These are phyloP conservation scores for Hypena proboscidalis DNA, from an alignment of 2,888 invertebrate genomes.

Conservation along the genomic window DNA sequence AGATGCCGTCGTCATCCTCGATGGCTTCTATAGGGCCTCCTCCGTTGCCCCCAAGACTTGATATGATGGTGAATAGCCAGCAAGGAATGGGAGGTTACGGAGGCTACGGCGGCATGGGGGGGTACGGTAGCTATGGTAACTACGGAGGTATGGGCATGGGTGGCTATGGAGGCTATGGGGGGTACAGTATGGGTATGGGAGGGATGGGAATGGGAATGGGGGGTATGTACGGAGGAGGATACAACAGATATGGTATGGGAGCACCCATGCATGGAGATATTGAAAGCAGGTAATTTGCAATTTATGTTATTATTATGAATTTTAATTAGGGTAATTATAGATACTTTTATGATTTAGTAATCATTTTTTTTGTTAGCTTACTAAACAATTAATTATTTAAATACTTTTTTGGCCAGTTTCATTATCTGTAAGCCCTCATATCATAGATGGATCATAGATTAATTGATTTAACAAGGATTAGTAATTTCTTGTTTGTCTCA, in stretches of 20 bases:
- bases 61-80: too few relatives aligned
- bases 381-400: too few relatives aligned
- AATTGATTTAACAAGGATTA: too few relatives aligned
- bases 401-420: too few relatives aligned
- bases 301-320: slow-evolving; percentile 38
- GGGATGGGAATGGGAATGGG: slow-evolving; percentile 50
- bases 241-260: slow-evolving; percentile 69
- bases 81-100: slow-evolving; percentile 53
- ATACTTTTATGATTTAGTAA: too few relatives aligned
- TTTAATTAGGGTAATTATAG: too few relatives aligned
- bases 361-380: not conserved
- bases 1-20: slow-evolving; percentile 45
- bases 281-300: slow-evolving; percentile 87
- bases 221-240: slow-evolving; percentile 73
- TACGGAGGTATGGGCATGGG: slow-evolving; percentile 51
- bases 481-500: too few relatives aligned
- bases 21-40: slow-evolving; percentile 47
- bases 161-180: slow-evolving; percentile 44
- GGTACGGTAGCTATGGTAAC: slow-evolving; percentile 28
- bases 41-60: slow-evolving; percentile 68
- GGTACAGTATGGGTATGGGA: slow-evolving; percentile 47
- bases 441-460: too few relatives aligned
- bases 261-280: slow-evolving; percentile 83
- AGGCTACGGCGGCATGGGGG: slow-evolving; percentile 51
- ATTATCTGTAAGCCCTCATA: too few relatives aligned